phyloP scores from a whole-genome alignment of 35 echinoderm and acorn worm genomes.

The Strongylocentrotus purpuratus region DNA sequence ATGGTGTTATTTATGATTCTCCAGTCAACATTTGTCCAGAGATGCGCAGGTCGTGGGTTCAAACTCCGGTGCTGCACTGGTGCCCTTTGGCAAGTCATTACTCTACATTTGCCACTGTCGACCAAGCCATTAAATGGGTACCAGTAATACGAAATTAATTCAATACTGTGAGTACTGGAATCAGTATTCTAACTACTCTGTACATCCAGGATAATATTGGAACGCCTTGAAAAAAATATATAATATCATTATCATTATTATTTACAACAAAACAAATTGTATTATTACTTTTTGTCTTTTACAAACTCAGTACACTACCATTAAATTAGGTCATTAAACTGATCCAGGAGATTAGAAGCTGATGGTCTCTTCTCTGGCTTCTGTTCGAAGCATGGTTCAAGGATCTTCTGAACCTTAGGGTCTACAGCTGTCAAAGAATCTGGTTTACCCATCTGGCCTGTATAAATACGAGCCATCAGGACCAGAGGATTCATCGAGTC shows the following conservation, averaged over 20 bases:
- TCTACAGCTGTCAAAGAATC: not conserved
- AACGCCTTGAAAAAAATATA: not conserved
- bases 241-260: not conserved
- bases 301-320: not conserved
- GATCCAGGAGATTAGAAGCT: constrained; percentile 4
- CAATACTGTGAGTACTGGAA: not conserved
- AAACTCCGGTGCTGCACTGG: no score
- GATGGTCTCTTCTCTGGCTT: constrained; percentile 29
- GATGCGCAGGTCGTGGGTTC: no score
- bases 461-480: not conserved
- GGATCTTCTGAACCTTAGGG: not conserved
- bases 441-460: not conserved
- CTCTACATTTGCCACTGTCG: no score
- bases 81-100: no score
- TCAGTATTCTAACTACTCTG: not conserved
- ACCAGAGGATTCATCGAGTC: not conserved
- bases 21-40: no score
- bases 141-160: no score
- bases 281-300: not conserved
- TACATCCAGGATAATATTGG: not conserved
- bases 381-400: constrained; percentile 24
- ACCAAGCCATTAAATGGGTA: no score
- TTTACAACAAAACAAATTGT: not conserved
- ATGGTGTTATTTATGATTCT: no score
- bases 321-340: constrained; percentile 18